These are phyloP conservation scores for Equus przewalskii DNA, from an alignment of 2,113 vertebrate genomes.

Conservation along the genomic window DNA sequence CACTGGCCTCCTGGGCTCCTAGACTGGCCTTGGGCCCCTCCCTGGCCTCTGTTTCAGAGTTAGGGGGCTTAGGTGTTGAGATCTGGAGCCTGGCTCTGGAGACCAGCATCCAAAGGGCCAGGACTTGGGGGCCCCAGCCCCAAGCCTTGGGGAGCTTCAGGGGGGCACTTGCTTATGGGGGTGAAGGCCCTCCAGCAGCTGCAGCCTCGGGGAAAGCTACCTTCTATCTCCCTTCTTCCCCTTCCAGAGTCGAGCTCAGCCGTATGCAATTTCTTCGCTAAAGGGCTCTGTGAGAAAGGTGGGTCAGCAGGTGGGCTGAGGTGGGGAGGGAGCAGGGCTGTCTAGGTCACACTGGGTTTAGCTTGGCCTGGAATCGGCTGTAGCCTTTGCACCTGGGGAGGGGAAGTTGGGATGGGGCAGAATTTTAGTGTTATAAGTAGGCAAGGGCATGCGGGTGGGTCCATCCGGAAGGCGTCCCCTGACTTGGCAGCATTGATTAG, in stretches of 20 bases:
- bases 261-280: conserved; percentile 51
- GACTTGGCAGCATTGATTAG: fast-evolving
- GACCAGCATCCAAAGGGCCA: not conserved
- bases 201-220: not conserved
- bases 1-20: fast-evolving
- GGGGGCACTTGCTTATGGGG: too few relatives aligned
- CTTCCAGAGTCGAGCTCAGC: conserved; percentile 53
- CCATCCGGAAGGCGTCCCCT: not conserved
- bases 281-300: conserved; percentile 64
- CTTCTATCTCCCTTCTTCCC: too few relatives aligned
- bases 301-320: not conserved
- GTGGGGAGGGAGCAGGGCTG: not conserved
- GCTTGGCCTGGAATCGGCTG: not conserved
- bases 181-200: not conserved
- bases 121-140: not conserved
- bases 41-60: not conserved
- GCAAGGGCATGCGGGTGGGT: not conserved
- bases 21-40: not conserved
- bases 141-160: not conserved
- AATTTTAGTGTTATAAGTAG: not conserved
- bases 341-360: fast-evolving
- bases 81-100: not conserved
- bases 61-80: not conserved
- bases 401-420: not conserved
- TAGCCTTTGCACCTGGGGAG: not conserved